Base-by-base conservation (phyloP, 2,888 invertebrate species). In the Heliconius cydno region DNA sequence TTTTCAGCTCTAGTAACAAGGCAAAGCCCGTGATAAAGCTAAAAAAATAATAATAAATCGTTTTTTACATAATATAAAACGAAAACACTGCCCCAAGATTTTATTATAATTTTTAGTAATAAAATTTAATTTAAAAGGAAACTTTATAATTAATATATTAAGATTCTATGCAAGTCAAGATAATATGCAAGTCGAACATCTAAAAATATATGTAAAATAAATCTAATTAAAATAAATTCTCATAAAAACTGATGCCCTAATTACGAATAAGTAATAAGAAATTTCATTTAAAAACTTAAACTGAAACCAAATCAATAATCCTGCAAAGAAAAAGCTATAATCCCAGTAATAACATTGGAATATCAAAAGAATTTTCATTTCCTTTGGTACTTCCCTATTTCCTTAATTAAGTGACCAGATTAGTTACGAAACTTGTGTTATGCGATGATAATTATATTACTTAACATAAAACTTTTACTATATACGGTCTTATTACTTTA, bases 291-390 rank as follows among this genome's bases (percentile, higher is more conserved):
- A 25, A n/a, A 41, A n/a, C 9, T 67, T 38, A 15, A 7, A 34
- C 38, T 3, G 34, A 68, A n/a, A 41, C 13, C 68, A 9, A 41
- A 68, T 41, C 13, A 68, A 15, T 68, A 41, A 68, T 41, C 41
- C 13, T 41, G 25, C 68, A 68, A 68, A 68, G 25, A n/a, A 68
- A 41, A 41, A 68, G 41, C 67, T 38, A 38, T 38, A 13, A 68
- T 9, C n/a, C 12, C 68, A 41, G 68, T 25, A 68, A 68, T 68
- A 68, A 68, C n/a, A 41, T 41, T 38, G n/a, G 68, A 68, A 68
- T 38, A 41, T 38, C 13, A 68, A 68, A 68, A 68, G 12, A 41
- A 68, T 68, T 68, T 38, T 41, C n/a, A 68, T 68, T 68, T 68
- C 13, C n/a, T 68, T 13, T 38, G 12, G 38, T n/a, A 38, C 13